A percentile compares a stretch with the other conserved stretches of the same genome.
These are phyloP conservation scores for Tetranychus piercei DNA, from an alignment of 2,888 invertebrate species.

Conservation along the genomic window DNA sequence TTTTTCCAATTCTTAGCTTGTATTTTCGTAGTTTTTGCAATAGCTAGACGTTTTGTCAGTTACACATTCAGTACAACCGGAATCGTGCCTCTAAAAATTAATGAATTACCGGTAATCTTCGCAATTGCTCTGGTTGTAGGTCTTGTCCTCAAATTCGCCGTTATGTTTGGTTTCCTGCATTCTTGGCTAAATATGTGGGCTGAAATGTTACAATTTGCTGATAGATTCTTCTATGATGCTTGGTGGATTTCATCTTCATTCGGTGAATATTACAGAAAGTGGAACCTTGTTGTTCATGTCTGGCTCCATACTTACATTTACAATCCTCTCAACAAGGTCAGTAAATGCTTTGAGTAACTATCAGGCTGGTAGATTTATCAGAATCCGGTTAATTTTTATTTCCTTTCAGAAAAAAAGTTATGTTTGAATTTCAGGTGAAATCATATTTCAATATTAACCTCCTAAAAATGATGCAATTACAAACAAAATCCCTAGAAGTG, in stretches of 20 bases:
- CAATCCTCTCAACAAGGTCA: conserved; percentile 5
- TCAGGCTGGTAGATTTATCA: background rate
- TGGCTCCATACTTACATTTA: conserved; percentile 77
- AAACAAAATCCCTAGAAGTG: too few species aligned
- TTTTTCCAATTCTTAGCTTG: conserved; percentile 56
- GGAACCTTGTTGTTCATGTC: conserved; percentile 86
- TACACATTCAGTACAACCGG: conserved; percentile 50
- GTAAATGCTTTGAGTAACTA: background rate
- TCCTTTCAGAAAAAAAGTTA: too few species aligned
- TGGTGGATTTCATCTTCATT: conserved; percentile 87
- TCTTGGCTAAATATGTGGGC: conserved; percentile 78
- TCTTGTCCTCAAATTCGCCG: conserved; percentile 48
- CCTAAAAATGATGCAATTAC: too few species aligned
- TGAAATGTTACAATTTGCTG: conserved; percentile 67
- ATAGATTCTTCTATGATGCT: conserved; percentile 64
- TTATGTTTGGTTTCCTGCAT: conserved; percentile 72
- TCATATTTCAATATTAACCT: too few species aligned
- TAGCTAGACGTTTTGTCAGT: conserved; percentile 49
- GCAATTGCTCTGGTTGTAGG: conserved; percentile 58
- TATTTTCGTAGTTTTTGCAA: conserved; percentile 57
- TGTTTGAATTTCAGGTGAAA: too few species aligned
- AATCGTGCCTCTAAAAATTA: conserved; percentile 24
- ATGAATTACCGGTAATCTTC: conserved; percentile 35
- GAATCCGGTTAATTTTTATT: background rate
- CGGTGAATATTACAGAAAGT: conserved; percentile 65